A percentile compares a stretch with the other conserved stretches of the same genome.
phyloP scores from a whole-genome alignment of 2,888 invertebrate species.

The Phanerotoma sp. region DNA sequence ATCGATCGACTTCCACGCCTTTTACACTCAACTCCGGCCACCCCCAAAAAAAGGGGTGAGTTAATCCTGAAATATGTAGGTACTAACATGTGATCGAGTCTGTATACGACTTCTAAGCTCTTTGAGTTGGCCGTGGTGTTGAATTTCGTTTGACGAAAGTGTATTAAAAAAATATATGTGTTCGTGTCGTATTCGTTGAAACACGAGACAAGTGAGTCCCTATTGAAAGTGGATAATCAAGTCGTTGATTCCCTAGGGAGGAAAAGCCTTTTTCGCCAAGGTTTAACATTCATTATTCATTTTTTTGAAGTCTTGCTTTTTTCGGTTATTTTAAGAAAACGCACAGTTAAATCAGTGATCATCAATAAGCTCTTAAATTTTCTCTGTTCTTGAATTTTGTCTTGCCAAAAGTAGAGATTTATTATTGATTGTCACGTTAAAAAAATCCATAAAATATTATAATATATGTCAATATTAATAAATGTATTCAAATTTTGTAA shows the following conservation, averaged over 20 bases:
- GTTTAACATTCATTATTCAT: background rate
- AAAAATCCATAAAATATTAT: too few species aligned
- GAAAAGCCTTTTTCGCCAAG: background rate
- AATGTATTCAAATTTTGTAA: too few species aligned
- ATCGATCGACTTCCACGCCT: constrained; percentile 29
- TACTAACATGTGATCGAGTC: constrained; percentile 13
- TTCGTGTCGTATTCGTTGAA: background rate
- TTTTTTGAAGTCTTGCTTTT: too few species aligned
- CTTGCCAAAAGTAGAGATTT: too few species aligned
- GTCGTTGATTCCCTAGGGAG: background rate
- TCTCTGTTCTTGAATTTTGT: too few species aligned
- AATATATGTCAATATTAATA: too few species aligned
- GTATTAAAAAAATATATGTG: background rate
- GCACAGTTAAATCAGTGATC: too few species aligned
- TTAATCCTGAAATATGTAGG: constrained; percentile 42
- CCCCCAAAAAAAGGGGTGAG: constrained; percentile 38
- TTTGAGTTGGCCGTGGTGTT: constrained; percentile 4
- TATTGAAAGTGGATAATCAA: constrained; percentile 7
- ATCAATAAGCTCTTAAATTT: too few species aligned
- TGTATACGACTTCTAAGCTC: constrained; percentile 17
- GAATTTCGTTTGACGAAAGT: constrained; percentile 12
- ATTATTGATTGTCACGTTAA: too few species aligned
- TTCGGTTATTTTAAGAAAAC: too few species aligned
- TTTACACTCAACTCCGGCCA: constrained; percentile 10
- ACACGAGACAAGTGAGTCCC: background rate